Base-by-base conservation (phyloP, 2,888 invertebrate genomes). In the Stenotaenia linearis region DNA sequence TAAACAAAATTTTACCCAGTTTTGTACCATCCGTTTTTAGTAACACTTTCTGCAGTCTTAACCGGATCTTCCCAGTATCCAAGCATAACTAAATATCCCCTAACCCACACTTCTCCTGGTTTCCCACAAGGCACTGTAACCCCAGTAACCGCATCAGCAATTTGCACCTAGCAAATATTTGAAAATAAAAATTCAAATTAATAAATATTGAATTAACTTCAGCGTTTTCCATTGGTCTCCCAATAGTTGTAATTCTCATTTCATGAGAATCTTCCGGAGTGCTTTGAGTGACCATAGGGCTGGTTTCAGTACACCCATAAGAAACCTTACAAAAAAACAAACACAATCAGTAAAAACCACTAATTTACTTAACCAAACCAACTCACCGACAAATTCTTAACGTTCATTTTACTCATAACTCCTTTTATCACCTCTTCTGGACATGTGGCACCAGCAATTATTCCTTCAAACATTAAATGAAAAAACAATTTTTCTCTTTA, bases 41-140 rank as follows among this genome's bases (percentile, higher is more conserved):
- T 89, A 1, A 94, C 86, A 0, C 89, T 89, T 83, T 92, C 90
- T 28, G 85, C 88, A 0, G 95, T 96, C 85, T 91, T 93, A 80
- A 90, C 90, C 1, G 91, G 90, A 81, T 95, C 94, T 15, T 89
- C 89, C 92, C 92, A 96, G 86, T 97, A 97, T 30, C 91, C 89
- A 75, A 91, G 86, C 93, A 96, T 95, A n/a, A 87, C 90, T 80
- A 86, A 87, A 86, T 94, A 95, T 0, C 94, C 94, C 30, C 94
- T 88, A 0, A 91, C 87, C 84, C 90, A 90, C 76, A 95, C 87
- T 86, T 96, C 95, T 0, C 96, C 96, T 0, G 90, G 87, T 15
- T 86, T 87, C 0, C 92, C 93, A 77, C 91, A 87, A 0, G 93
- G 92, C 0, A 95, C 92, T 2, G 90, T 86, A 0, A 88, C 85